A percentile compares a stretch with the other conserved stretches of the same genome.
Conservation (phyloP, 2,113 vertebrate species). For the Ailuropoda melanoleuca region DNA sequence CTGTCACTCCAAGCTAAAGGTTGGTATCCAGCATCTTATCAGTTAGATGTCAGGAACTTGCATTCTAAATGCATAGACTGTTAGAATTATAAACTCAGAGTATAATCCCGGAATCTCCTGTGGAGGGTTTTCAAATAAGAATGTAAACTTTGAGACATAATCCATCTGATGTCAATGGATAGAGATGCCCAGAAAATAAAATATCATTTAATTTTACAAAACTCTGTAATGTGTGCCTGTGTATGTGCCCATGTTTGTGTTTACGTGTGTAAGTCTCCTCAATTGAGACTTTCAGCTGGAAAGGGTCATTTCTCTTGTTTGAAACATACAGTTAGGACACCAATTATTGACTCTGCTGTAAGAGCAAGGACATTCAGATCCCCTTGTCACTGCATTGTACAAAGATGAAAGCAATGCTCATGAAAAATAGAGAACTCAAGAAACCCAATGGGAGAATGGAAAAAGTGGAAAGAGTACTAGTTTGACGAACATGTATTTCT, state of each 20-base stretch:
- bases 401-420: neutral
- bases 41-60: too few species aligned
- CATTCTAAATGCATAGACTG: accelerated
- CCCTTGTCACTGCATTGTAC: neutral
- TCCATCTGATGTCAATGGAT: accelerated
- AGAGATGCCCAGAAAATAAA: neutral
- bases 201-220: neutral
- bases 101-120: neutral
- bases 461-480: neutral
- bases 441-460: neutral
- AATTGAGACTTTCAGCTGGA: neutral
- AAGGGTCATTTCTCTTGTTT: neutral
- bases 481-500: neutral
- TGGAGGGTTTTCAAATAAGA: neutral
- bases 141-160: neutral
- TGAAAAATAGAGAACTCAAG: neutral
- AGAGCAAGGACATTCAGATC: too few species aligned
- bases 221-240: neutral
- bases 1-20: neutral
- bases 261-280: neutral
- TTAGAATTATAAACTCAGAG: neutral
- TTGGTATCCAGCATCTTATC: too few species aligned
- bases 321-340: neutral
- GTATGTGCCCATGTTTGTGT: accelerated
- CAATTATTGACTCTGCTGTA: neutral